Evolutionary conservation across 2,888 invertebrate species (phyloP).

Genomic region (Coleophora deauratella): DNA sequence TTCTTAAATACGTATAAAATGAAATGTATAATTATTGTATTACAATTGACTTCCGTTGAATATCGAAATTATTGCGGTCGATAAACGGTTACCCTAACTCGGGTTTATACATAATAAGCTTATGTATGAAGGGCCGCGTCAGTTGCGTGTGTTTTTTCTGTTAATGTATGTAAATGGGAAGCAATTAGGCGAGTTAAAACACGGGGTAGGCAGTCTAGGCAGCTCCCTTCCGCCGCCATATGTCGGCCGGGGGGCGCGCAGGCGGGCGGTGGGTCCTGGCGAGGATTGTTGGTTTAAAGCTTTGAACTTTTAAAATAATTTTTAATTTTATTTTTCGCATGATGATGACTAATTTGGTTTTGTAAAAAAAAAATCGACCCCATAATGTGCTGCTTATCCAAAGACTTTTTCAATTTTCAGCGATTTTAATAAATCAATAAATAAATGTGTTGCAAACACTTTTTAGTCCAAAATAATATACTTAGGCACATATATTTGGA

Average conservation of each 20-base stretch:
- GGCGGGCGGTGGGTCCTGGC: constrained; percentile 5
- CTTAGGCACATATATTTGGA: no score
- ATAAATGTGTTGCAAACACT: no score
- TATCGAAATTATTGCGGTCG: constrained; percentile 40
- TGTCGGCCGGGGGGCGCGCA: constrained; percentile 52
- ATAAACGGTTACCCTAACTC: constrained; percentile 35
- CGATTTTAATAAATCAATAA: no score
- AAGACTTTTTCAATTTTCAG: no score
- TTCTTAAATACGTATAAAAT: constrained; percentile 17
- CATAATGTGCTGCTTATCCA: no score
- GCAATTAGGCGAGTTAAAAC: constrained; percentile 73
- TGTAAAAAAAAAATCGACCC: no score
- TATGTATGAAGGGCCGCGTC: constrained; percentile 34
- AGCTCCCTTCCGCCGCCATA: constrained; percentile 65
- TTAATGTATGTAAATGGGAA: constrained; percentile 73
- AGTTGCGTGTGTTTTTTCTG: constrained; percentile 62
- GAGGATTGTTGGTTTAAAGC: no score
- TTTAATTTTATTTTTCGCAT: no score
- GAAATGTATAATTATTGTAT: constrained; percentile 36
- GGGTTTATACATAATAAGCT: constrained; percentile 11
- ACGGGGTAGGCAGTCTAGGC: constrained; percentile 71
- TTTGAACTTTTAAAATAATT: no score
- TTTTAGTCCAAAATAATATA: no score
- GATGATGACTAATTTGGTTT: no score
- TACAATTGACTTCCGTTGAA: constrained; percentile 62